These are phyloP conservation scores for Rhincodon typus DNA, from an alignment of 2,797 vertebrate species.

Conservation along the genomic window DNA sequence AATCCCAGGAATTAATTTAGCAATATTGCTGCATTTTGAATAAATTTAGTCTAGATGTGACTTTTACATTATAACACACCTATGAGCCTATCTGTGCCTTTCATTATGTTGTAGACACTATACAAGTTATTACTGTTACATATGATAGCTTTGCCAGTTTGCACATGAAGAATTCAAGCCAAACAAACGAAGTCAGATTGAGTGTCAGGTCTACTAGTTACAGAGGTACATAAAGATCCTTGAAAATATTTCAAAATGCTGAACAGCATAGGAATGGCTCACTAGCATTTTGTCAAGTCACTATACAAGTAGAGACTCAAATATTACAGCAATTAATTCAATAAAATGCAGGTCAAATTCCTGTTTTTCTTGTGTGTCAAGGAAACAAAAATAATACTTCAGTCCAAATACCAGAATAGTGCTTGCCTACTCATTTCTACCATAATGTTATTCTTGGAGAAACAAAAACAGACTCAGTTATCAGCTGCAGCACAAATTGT, in stretches of 20 bases:
- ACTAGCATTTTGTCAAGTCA: background rate
- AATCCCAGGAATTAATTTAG: too few relatives aligned
- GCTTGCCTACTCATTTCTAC: background rate
- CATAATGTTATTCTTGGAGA: background rate
- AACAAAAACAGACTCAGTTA: background rate
- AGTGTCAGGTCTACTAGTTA: background rate
- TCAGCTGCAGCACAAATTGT: background rate
- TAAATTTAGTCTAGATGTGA: too few relatives aligned
- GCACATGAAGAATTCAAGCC: background rate
- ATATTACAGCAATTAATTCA: background rate
- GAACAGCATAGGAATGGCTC: background rate
- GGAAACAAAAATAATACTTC: background rate
- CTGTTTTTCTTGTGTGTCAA: background rate
- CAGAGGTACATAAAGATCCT: background rate
- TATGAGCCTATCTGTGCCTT: too few relatives aligned
- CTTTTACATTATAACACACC: too few relatives aligned
- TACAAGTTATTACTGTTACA: background rate
- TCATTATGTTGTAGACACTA: too few relatives aligned
- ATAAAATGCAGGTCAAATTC: background rate
- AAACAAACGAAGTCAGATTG: background rate
- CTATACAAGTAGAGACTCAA: background rate
- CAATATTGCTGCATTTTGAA: too few relatives aligned
- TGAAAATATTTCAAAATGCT: background rate
- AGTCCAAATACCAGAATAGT: background rate
- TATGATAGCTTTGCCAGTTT: background rate